A percentile compares a stretch with the other conserved stretches of the same genome.
phyloP scores from a whole-genome alignment of 2,113 vertebrate species.

The Leptodactylus fuscus region DNA sequence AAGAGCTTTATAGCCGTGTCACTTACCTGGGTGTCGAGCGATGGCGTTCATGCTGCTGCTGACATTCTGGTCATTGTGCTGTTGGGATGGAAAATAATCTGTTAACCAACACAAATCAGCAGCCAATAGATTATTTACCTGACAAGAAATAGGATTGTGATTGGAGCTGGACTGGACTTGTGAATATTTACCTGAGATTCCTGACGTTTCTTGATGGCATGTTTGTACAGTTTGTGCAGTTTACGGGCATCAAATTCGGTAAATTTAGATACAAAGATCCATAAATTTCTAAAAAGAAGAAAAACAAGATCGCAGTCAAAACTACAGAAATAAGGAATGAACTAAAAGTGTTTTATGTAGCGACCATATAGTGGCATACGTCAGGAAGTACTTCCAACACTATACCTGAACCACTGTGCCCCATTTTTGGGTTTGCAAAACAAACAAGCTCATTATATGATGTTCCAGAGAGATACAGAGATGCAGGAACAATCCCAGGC shows the following conservation, averaged over 20 bases:
- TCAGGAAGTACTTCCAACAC: too few species aligned
- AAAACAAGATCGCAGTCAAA: neutral
- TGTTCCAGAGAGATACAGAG: too few species aligned
- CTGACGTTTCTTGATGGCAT: constrained; percentile 97
- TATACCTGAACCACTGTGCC: too few species aligned
- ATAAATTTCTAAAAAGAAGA: constrained; percentile 83
- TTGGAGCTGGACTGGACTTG: neutral
- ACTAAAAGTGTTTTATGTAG: neutral
- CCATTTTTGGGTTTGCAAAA: too few species aligned
- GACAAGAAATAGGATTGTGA: neutral
- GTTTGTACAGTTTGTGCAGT: constrained; percentile 95
- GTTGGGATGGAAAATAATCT: constrained; percentile 61
- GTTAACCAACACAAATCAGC: neutral
- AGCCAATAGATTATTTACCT: neutral
- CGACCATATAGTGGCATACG: too few species aligned
- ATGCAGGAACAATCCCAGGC: too few species aligned
- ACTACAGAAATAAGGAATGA: neutral
- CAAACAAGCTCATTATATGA: too few species aligned
- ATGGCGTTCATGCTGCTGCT: constrained; percentile 77
- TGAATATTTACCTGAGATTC: constrained; percentile 86
- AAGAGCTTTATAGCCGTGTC: too few species aligned
- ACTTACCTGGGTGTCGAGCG: constrained; percentile 90
- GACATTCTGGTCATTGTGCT: constrained; percentile 89
- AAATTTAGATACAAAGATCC: constrained; percentile 99
- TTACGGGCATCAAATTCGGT: constrained; percentile 99